Evolutionary conservation across 2,888 invertebrate species (phyloP).

Genomic region (Callimorpha dominula): DNA sequence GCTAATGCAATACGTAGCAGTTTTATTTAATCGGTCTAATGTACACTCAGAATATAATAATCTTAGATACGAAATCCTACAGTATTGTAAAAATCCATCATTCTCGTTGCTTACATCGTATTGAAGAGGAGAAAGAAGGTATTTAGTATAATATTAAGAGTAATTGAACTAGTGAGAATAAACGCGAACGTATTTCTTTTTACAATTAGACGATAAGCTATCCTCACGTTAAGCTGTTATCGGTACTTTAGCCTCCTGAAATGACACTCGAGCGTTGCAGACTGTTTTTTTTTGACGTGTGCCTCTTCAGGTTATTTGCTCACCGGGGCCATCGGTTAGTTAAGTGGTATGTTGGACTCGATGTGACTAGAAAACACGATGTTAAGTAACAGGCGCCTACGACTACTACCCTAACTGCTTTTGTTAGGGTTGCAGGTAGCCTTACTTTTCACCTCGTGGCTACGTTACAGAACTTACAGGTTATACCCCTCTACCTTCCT

Average conservation of each 20-base stretch:
- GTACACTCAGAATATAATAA: slow-evolving; percentile 72
- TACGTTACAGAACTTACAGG: background rate
- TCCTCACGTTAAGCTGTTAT: background rate
- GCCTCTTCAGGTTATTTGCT: background rate
- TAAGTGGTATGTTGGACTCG: background rate
- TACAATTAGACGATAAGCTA: background rate
- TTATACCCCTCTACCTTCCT: background rate
- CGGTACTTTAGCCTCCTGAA: background rate
- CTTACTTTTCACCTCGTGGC: background rate
- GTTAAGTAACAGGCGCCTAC: background rate
- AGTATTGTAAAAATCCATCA: slow-evolving; percentile 77
- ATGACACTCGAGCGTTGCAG: background rate
- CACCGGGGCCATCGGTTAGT: background rate
- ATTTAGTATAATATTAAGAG: slow-evolving; percentile 14
- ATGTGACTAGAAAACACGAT: background rate
- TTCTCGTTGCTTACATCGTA: slow-evolving; percentile 74
- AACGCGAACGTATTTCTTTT: background rate
- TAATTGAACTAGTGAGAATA: background rate
- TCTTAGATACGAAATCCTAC: slow-evolving; percentile 69
- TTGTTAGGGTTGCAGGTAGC: background rate
- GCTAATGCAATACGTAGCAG: background rate
- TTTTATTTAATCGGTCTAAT: slow-evolving; percentile 49
- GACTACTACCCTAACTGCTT: background rate
- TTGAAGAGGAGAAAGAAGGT: slow-evolving; percentile 78
- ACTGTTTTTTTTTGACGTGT: background rate